Evolutionary conservation across 2,797 vertebrate species (phyloP).

Genomic region (Acridotheres tristis): DNA sequence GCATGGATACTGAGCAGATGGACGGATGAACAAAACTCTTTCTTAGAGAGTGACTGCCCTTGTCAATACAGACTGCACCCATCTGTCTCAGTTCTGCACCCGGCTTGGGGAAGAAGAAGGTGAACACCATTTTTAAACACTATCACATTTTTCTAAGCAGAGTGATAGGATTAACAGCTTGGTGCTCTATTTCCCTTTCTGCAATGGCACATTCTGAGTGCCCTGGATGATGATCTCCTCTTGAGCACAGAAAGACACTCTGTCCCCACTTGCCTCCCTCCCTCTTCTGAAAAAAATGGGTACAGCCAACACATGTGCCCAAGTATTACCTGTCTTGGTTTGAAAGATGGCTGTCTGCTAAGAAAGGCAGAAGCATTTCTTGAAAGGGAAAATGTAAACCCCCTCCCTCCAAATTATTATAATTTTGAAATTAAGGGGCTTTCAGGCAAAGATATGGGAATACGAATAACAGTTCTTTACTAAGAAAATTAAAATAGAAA

Average conservation of each 20-base stretch:
- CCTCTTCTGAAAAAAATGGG: background rate
- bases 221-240: background rate
- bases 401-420: too few relatives aligned
- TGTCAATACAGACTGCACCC: conserved; percentile 22
- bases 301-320: background rate
- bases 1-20: conserved; percentile 65
- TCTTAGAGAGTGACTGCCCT: conserved; percentile 32
- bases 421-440: too few relatives aligned
- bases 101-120: background rate
- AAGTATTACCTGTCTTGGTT: background rate
- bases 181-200: background rate
- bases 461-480: too few relatives aligned
- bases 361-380: too few relatives aligned
- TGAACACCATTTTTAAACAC: background rate
- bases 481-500: too few relatives aligned
- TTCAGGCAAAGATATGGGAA: too few relatives aligned
- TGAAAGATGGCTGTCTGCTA: too few relatives aligned
- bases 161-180: background rate
- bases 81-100: conserved; percentile 33
- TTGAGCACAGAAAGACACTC: background rate
- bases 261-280: background rate
- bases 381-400: too few relatives aligned
- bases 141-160: background rate
- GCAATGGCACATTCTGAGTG: background rate
- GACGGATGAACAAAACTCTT: conserved; percentile 62